Conservation (phyloP, 2,888 invertebrate genomes). For the Lordiphosa fenestrarum region DNA sequence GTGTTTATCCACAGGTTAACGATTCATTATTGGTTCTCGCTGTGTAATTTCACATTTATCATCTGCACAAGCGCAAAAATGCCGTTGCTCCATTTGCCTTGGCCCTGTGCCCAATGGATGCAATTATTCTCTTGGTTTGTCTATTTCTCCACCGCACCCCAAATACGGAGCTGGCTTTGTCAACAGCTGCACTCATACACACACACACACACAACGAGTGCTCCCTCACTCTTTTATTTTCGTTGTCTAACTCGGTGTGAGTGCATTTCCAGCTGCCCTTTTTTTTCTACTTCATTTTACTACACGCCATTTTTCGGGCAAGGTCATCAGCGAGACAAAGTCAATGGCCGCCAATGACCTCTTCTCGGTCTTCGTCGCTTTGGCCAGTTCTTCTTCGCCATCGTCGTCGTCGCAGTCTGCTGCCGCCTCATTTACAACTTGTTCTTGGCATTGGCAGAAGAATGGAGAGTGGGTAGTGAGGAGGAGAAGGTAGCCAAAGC, state of each 20-base stretch:
- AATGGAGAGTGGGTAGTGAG: conserved; percentile 6
- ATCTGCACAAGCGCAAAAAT: conserved; percentile 26
- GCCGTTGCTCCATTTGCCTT: conserved; percentile 66
- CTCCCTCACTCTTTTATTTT: conserved; percentile 6
- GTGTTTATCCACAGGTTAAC: too few species aligned
- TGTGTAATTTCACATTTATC: background rate
- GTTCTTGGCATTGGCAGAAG: conserved; percentile 61
- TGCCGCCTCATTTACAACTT: conserved; percentile 66
- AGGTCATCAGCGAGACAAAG: conserved; percentile 81
- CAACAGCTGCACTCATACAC: conserved; percentile 61
- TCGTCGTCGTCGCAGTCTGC: conserved; percentile 23
- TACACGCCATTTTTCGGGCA: conserved; percentile 79
- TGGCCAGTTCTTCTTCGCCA: conserved; percentile 20
- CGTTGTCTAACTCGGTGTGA: conserved; percentile 23
- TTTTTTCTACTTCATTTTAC: conserved; percentile 39
- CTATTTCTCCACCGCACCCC: background rate
- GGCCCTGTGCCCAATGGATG: conserved; percentile 61
- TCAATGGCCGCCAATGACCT: conserved; percentile 80
- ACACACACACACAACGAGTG: conserved; percentile 28
- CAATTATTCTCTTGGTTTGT: conserved; percentile 5
- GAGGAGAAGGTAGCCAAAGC: conserved; percentile 33
- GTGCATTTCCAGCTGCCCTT: conserved; percentile 59
- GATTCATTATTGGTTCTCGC: background rate
- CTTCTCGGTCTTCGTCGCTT: conserved; percentile 40
- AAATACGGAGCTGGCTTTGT: conserved; percentile 27